Evolutionary conservation across 2,113 vertebrate genomes (phyloP), one percentile per base, ranked within the genome.

Genomic region (Neogale vison): DNA sequence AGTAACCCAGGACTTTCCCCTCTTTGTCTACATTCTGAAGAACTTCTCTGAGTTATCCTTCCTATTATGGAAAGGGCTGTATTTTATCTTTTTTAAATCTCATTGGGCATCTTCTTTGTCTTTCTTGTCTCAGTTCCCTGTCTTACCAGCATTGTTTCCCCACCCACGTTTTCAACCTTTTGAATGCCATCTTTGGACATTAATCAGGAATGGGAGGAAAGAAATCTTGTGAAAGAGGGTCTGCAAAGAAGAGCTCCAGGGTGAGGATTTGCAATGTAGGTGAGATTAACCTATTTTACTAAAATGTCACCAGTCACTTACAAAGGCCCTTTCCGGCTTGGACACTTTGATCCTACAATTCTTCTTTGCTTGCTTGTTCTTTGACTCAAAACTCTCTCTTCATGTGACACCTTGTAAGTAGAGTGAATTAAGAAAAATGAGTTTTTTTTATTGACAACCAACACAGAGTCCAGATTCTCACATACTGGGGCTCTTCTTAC

Each of bases 351-450:
- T 63, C 65, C 47, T 47, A 9, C 45, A 67, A 79, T 14, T 69
- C 79, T 8, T 11, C 21, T 59, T 77, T 81, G 10, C 55, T 65
- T 88, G 21, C 63, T 85, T 59, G 23, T 31, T 57, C 42, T 92
- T 93, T 95, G 52, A 71, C 39, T 82, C 52, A 90, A 92, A 97
- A 83, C 21, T 34, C 26, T 82, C 89, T 94, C 52, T 93, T 92
- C 6, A 6, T 17, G 31, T 81, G 47, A 95, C 97, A 93, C 55
- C 47, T 76, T 83, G 0, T n/a, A 88, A 71, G n/a, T 42, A 93
- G 57, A 76, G 59, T 23, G 82, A 24, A 72, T 52, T 96, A 2
- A 52, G 29, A 76, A 89, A 72, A 72, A 65, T 21, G 89, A 72
- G 26, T 12, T 14, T 39, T 39, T 42, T 74, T 42, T 23, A 42